Evolutionary conservation across 2,113 vertebrate genomes (phyloP), one percentile per base, ranked within the genome.

Genomic region (Microcebus ravelobensis): DNA sequence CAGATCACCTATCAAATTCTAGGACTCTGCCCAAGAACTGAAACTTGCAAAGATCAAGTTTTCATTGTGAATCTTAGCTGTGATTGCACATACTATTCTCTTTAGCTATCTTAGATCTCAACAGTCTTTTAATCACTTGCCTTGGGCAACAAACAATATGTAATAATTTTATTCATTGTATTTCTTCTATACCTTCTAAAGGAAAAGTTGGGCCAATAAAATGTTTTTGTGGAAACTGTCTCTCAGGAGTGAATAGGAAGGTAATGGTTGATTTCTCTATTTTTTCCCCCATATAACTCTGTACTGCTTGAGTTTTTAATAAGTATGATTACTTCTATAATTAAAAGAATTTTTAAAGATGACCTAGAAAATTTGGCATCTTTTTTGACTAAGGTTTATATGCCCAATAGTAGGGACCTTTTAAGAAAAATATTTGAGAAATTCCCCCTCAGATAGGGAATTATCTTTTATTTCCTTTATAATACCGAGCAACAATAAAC

Each of bases 111-210:
- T 77, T 6, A 21, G 36, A 76, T 80, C 68, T 94, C 74, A 97
- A 87, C 31, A 93, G 52, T 55, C 84, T 93, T 97, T 90, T 95
- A 45, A 77, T 94, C 59, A 87, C 63, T 91, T 71, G 89, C 83
- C 39, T 90, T 85, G 31, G 93, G 87, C 55, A 61, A 81, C 42
- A 91, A 61, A 88, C 65, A 85, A 48, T 91, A 92, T 89, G 50
- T 87, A 94, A 87, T 87, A 77, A 92, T 96, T 97, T 91, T 63
- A 94, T 84, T 94, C 74, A 89, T 59, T 95, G 89, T 86, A 82
- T 6, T 89, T 65, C 73, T 42, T 88, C 36, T 88, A 50, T 84
- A 76, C 39, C 67, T 96, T 91, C 21, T 94, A 71, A 87, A 77
- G 77, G 71, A 94, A 91, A 91, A 94, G 36, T 23, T 83, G 52